Conservation (phyloP, 2,797 vertebrate species). For the Pangasius mekongensis region DNA sequence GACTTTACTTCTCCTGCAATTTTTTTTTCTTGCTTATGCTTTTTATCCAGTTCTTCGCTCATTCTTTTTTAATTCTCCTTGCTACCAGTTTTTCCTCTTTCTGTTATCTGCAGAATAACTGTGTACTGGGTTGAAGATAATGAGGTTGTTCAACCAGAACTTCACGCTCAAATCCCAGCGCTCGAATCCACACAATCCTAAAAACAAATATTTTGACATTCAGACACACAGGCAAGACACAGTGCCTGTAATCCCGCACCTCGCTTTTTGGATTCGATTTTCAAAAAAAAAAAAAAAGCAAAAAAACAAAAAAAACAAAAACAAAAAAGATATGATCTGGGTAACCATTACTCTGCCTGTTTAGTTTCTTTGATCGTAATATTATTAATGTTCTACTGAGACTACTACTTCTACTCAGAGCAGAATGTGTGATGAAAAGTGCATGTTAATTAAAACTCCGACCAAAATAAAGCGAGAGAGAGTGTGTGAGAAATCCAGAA, state of each 20-base stretch:
- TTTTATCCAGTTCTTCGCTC: slow-evolving; percentile 32
- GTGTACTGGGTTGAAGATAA: slow-evolving; percentile 76
- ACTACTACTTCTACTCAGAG: slow-evolving; percentile 41
- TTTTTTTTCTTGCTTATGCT: slow-evolving; percentile 49
- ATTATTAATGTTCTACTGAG: slow-evolving; percentile 64
- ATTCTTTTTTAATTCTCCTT: slow-evolving; percentile 71
- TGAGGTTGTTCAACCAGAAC: slow-evolving; percentile 80
- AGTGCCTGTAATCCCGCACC: slow-evolving; percentile 59
- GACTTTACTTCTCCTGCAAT: slow-evolving; percentile 56
- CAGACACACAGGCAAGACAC: slow-evolving; percentile 66
- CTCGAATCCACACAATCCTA: slow-evolving; percentile 68
- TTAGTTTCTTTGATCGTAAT: slow-evolving; percentile 64
- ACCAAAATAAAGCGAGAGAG: neutral
- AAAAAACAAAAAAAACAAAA: slow-evolving; percentile 41
- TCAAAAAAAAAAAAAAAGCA: slow-evolving; percentile 43
- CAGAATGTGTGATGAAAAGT: slow-evolving; percentile 60
- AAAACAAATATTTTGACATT: slow-evolving; percentile 81
- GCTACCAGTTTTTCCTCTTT: slow-evolving; percentile 70
- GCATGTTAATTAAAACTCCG: slow-evolving; percentile 68
- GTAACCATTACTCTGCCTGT: slow-evolving; percentile 35
- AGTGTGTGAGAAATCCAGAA: neutral
- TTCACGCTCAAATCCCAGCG: slow-evolving; percentile 72
- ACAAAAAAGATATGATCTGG: neutral
- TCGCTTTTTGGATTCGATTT: slow-evolving; percentile 61
- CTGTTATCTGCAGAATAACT: slow-evolving; percentile 82